Evolutionary conservation across 2,888 invertebrate genomes (phyloP).

Genomic region (Caenorhabditis imperialis): DNA sequence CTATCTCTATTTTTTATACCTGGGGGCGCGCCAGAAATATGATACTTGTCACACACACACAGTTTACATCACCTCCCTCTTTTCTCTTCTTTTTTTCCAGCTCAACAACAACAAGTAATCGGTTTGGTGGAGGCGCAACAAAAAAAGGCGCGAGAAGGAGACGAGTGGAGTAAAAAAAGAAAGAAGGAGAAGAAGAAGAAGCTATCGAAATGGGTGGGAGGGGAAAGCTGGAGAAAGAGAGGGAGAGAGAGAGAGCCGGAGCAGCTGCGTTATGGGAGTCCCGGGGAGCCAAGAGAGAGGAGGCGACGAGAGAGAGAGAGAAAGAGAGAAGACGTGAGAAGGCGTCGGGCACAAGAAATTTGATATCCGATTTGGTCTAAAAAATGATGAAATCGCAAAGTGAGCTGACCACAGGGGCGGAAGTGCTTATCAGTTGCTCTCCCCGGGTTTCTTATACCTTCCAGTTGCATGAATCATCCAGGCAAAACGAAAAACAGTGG

Average conservation of each 20-base stretch:
- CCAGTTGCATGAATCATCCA: no score
- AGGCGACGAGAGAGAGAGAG: no score
- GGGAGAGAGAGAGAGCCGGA: slow-evolving; percentile 13
- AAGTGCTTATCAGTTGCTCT: no score
- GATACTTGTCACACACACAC: slow-evolving; percentile 53
- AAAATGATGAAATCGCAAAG: no score
- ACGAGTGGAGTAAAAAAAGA: slow-evolving; percentile 16
- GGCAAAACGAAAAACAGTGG: no score
- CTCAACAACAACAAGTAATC: slow-evolving; percentile 28
- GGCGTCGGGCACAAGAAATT: slow-evolving; percentile 29
- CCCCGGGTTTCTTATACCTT: no score
- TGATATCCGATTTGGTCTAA: slow-evolving; percentile 32
- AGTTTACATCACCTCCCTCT: slow-evolving; percentile 29
- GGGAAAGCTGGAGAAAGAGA: no score
- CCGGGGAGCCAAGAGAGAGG: slow-evolving; percentile 15
- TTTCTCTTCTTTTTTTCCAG: slow-evolving; percentile 4
- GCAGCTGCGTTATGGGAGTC: slow-evolving; percentile 35
- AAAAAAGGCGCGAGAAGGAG: slow-evolving; percentile 9
- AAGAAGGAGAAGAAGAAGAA: slow-evolving; percentile 22
- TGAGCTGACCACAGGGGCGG: no score
- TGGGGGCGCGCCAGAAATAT: slow-evolving; percentile 42
- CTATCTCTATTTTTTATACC: no score
- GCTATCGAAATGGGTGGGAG: slow-evolving; percentile 37
- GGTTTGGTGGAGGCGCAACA: slow-evolving; percentile 6
- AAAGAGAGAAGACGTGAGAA: slow-evolving; percentile 11